Conservation (phyloP, 2,113 vertebrate species). For the Athene cunicularia region DNA sequence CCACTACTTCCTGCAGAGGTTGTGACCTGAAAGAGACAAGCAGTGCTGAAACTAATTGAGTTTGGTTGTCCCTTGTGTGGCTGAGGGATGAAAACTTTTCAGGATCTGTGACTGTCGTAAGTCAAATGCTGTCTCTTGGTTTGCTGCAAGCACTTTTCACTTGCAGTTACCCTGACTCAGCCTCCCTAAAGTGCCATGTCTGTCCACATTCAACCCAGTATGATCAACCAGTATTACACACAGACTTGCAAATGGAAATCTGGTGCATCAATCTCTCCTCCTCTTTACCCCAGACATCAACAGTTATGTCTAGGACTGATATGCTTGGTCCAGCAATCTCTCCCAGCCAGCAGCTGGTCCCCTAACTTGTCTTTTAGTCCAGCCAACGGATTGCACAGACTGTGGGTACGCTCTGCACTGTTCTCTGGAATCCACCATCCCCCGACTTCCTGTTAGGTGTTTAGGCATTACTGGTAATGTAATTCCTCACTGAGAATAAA, state of each 20-base stretch:
- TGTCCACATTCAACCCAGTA: background rate
- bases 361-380: background rate
- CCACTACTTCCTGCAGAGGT: background rate
- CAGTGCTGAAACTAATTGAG: background rate
- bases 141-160: background rate
- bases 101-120: background rate
- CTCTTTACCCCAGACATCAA: background rate
- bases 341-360: background rate
- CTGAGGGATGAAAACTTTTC: background rate
- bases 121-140: background rate
- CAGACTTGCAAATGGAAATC: background rate
- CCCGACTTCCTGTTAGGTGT: background rate
- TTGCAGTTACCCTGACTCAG: background rate
- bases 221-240: background rate
- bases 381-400: background rate
- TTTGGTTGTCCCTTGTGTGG: background rate
- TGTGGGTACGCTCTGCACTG: background rate
- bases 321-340: background rate
- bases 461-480: background rate
- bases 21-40: background rate
- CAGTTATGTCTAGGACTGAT: background rate
- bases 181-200: background rate
- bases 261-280: background rate
- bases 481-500: background rate
- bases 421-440: background rate